phyloP scores from a whole-genome alignment of 2,797 vertebrate genomes.

The Phaenicophaeus curvirostris region DNA sequence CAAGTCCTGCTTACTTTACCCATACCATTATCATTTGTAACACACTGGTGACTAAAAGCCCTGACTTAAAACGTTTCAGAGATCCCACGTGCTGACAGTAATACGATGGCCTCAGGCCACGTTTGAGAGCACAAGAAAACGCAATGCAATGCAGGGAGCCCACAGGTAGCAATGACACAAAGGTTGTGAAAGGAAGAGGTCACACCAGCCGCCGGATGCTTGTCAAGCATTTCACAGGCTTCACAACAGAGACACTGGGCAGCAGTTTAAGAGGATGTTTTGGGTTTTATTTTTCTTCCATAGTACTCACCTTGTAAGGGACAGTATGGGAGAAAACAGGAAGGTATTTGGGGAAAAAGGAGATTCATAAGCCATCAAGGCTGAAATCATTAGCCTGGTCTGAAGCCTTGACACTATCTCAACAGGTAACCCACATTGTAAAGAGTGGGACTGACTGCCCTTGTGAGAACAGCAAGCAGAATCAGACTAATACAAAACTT shows the following conservation, averaged over 20 bases:
- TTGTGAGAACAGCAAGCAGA: neutral
- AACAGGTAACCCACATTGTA: neutral
- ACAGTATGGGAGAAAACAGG: neutral
- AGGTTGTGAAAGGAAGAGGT: neutral
- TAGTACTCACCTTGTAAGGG: neutral
- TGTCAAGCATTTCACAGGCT: neutral
- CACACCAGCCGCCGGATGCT: neutral
- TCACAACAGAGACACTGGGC: neutral
- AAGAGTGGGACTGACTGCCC: neutral
- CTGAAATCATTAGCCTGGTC: neutral
- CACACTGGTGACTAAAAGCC: neutral
- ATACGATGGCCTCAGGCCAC: neutral
- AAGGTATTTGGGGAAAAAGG: neutral
- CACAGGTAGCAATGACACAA: neutral
- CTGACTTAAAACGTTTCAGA: neutral
- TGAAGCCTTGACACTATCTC: neutral
- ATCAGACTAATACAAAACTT: neutral
- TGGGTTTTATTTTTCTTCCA: fast-evolving
- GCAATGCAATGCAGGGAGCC: neutral
- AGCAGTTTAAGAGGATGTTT: neutral
- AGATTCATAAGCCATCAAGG: neutral
- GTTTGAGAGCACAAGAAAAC: neutral
- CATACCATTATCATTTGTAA: neutral
- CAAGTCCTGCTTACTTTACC: constrained; percentile 17
- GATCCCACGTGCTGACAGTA: neutral